A percentile compares a stretch with the other conserved stretches of the same genome.
Evolutionary conservation across 2,888 invertebrate species (phyloP).

Genomic region (Drosophila anceps): DNA sequence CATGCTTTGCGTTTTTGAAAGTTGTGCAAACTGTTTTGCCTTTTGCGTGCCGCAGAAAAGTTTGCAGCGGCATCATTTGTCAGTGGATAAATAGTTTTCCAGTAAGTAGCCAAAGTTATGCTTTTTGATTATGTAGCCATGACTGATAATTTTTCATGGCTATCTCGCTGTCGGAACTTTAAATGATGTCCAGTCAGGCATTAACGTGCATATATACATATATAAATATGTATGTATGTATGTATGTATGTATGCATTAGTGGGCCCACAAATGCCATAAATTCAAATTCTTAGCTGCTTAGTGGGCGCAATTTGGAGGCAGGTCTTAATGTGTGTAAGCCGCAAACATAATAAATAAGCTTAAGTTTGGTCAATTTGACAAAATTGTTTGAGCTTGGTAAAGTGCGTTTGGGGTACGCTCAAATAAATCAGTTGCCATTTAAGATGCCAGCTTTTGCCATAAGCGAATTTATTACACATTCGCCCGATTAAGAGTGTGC

Average conservation of each 20-base stretch:
- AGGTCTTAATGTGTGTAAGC: conserved; percentile 76
- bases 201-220: conserved; percentile 10
- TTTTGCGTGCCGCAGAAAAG: conserved; percentile 67
- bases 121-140: conserved; percentile 72
- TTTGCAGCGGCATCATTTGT: conserved; percentile 79
- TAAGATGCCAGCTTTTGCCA: conserved; percentile 69
- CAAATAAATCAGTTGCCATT: conserved; percentile 78
- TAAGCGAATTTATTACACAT: conserved; percentile 77
- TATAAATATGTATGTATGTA: conserved; percentile 20
- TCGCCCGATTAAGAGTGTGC: conserved; percentile 26
- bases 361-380: conserved; percentile 81
- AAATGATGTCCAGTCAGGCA: conserved; percentile 49
- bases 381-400: conserved; percentile 76
- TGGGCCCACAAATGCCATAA: conserved; percentile 51
- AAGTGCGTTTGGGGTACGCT: conserved; percentile 48
- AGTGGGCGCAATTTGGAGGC: conserved; percentile 57
- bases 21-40: conserved; percentile 79
- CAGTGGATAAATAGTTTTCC: conserved; percentile 79
- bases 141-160: conserved; percentile 75
- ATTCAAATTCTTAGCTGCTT: conserved; percentile 69
- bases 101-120: conserved; percentile 80
- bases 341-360: conserved; percentile 81
- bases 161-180: conserved; percentile 47
- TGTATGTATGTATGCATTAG: conserved; percentile 9
- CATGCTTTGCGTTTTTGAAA: conserved; percentile 51